Conservation (phyloP, 2,113 vertebrate genomes). For the Pseudorasbora parva region DNA sequence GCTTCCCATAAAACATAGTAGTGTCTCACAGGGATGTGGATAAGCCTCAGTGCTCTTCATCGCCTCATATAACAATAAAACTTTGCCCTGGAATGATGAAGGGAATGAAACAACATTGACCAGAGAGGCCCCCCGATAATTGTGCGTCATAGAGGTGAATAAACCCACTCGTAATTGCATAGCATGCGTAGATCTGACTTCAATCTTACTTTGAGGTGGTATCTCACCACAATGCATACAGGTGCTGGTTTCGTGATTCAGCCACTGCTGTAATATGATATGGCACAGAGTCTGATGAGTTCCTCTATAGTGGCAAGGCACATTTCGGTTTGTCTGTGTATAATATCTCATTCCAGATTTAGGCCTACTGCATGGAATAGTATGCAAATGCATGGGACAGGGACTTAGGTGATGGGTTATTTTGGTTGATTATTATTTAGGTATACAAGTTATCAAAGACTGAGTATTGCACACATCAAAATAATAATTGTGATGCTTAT, state of each 20-base stretch:
- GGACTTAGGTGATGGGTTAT: not conserved
- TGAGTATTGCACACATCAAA: slow-evolving; percentile 3
- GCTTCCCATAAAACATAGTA: slow-evolving; percentile 62
- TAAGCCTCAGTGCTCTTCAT: slow-evolving; percentile 69
- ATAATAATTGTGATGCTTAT: slow-evolving; percentile 22
- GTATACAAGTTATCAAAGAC: slow-evolving; percentile 26
- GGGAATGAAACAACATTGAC: slow-evolving; percentile 51
- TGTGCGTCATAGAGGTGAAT: slow-evolving; percentile 54
- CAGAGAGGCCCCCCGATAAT: slow-evolving; percentile 27
- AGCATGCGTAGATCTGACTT: slow-evolving; percentile 53
- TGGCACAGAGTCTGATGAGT: slow-evolving; percentile 43
- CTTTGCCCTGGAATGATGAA: slow-evolving; percentile 58
- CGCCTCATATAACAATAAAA: slow-evolving; percentile 63
- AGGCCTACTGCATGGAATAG: not conserved
- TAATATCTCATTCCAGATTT: slow-evolving; percentile 29
- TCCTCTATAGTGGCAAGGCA: not conserved
- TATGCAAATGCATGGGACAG: slow-evolving; percentile 26
- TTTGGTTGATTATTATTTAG: slow-evolving; percentile 19
- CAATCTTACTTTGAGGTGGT: slow-evolving; percentile 47
- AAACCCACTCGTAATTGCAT: slow-evolving; percentile 50
- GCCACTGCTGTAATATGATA: slow-evolving; percentile 47
- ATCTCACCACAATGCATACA: slow-evolving; percentile 34
- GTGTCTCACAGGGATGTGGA: slow-evolving; percentile 49
- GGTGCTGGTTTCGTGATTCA: slow-evolving; percentile 31
- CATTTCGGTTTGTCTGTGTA: slow-evolving; percentile 38